Percentiles rank a stretch among this genome's conserved stretches.
phyloP scores from a whole-genome alignment of 2,113 vertebrate genomes.

The Catharus fuscescens region DNA sequence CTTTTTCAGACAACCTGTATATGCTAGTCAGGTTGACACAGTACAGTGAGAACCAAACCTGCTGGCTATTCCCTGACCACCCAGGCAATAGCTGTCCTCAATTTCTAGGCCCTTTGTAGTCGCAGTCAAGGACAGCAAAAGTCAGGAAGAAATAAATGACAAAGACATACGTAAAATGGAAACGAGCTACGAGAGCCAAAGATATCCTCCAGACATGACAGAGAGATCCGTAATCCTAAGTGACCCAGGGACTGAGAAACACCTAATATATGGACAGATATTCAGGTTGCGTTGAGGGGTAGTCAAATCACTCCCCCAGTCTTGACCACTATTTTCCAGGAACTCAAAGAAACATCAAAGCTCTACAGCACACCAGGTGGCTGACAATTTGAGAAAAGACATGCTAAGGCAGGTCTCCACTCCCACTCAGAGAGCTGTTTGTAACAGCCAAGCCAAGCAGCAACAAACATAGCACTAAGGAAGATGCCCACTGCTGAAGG shows the following conservation, averaged over 20 bases:
- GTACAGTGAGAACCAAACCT: not conserved
- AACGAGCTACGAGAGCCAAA: not conserved
- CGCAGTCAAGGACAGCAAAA: not conserved
- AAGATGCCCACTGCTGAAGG: not conserved
- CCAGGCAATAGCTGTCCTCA: not conserved
- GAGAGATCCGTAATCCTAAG: not conserved
- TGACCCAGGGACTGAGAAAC: not conserved
- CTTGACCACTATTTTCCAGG: not conserved
- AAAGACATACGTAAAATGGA: not conserved
- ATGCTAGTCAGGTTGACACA: not conserved
- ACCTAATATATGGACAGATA: not conserved
- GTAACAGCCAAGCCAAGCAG: accelerated
- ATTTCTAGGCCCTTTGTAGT: not conserved
- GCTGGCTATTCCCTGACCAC: not conserved
- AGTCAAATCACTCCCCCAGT: not conserved
- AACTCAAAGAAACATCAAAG: not conserved
- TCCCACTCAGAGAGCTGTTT: not conserved
- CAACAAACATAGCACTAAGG: not conserved
- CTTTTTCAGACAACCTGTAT: not conserved
- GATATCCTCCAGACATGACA: not conserved
- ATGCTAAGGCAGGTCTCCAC: not conserved
- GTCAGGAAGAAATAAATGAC: not conserved
- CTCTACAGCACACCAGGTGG: not conserved
- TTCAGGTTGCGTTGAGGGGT: not conserved
- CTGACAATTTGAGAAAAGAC: not conserved